phyloP scores from a whole-genome alignment of 2,797 vertebrate species.

The Nyctalus aviator region DNA sequence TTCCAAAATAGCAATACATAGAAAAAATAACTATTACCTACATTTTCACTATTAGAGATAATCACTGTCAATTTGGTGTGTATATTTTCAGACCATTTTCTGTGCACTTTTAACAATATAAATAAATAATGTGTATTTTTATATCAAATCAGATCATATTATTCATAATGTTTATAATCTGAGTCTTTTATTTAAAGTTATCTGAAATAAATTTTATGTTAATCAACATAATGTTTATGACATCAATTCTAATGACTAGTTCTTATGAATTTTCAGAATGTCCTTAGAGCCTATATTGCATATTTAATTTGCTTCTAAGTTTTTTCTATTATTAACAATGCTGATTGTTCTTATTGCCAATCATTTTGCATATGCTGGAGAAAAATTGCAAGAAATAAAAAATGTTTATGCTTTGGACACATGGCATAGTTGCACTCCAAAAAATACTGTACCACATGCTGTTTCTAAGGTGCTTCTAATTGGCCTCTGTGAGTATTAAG shows the following conservation, averaged over 20 bases:
- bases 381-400: background rate
- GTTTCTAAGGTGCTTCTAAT: background rate
- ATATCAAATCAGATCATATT: background rate
- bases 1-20: background rate
- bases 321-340: background rate
- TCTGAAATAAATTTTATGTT: background rate
- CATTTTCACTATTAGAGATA: constrained; percentile 3
- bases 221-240: background rate
- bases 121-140: constrained; percentile 12
- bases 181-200: background rate
- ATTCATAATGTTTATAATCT: background rate
- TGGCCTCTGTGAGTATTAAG: background rate
- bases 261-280: constrained; percentile 13
- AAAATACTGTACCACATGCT: background rate
- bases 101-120: constrained; percentile 38
- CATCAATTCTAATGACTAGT: constrained; percentile 7
- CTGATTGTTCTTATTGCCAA: background rate
- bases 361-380: background rate
- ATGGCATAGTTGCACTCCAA: background rate
- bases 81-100: constrained; percentile 12
- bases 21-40: background rate
- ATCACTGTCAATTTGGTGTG: background rate
- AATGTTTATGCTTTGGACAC: background rate
- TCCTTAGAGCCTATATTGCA: background rate
- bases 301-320: background rate